A percentile compares a stretch with the other conserved stretches of the same genome.
Conservation (phyloP, 2,113 vertebrate genomes). For the Poeciliopsis prolifica region DNA sequence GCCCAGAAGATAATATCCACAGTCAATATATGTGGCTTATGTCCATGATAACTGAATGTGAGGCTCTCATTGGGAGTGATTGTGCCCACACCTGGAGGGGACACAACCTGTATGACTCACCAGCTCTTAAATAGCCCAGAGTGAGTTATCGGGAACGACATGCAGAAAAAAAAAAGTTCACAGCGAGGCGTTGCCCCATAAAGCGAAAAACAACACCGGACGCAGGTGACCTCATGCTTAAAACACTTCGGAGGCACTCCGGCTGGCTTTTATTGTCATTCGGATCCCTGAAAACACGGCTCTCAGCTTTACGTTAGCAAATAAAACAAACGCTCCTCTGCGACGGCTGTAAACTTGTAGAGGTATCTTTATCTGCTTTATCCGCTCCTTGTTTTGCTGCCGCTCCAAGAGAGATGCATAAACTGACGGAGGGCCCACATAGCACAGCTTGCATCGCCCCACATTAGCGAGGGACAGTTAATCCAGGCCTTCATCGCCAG, state of each 20-base stretch:
- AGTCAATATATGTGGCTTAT: not conserved
- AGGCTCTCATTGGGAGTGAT: not conserved
- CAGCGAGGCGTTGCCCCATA: conserved; percentile 50
- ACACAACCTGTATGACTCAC: conserved; percentile 60
- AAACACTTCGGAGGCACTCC: conserved; percentile 50
- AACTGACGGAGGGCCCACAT: conserved; percentile 42
- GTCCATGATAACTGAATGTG: not conserved
- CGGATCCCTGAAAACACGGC: conserved; percentile 41
- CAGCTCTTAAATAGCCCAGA: conserved; percentile 58
- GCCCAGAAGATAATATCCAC: not conserved
- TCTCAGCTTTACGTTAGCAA: conserved; percentile 40
- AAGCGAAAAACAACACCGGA: conserved; percentile 18
- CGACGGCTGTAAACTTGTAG: conserved; percentile 25
- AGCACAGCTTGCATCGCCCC: conserved; percentile 63
- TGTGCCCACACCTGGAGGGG: conserved; percentile 32
- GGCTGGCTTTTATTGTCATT: conserved; percentile 36
- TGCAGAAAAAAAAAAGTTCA: conserved; percentile 65
- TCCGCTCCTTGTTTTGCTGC: conserved; percentile 15
- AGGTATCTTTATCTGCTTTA: conserved; percentile 27
- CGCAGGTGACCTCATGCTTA: conserved; percentile 55
- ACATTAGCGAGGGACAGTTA: conserved; percentile 70
- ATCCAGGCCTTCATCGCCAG: conserved; percentile 70
- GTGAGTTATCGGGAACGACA: conserved; percentile 35
- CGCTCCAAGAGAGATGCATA: conserved; percentile 38
- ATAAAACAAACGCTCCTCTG: conserved; percentile 48